A percentile compares a stretch with the other conserved stretches of the same genome.
Evolutionary conservation across 2,888 invertebrate genomes (phyloP).

Genomic region (Polydrusus pterygomalis): DNA sequence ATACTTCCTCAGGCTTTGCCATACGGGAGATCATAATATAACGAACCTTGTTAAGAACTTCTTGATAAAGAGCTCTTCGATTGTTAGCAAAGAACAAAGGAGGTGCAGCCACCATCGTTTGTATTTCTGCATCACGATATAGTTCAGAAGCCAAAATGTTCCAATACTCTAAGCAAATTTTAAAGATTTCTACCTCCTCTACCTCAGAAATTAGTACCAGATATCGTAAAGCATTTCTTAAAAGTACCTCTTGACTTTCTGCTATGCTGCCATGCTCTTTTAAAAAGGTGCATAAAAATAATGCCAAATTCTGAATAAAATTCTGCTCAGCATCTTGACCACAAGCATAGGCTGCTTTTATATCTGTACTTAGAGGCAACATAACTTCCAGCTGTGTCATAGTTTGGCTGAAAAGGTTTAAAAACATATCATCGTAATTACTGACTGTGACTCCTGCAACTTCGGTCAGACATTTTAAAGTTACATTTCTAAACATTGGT

Average conservation of each 20-base stretch:
- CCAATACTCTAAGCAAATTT: slow-evolving; percentile 99
- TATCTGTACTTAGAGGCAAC: slow-evolving; percentile 93
- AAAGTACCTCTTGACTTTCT: slow-evolving; percentile 83
- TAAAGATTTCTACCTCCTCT: slow-evolving; percentile 99
- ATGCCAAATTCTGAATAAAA: slow-evolving; percentile 97
- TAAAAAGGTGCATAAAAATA: slow-evolving; percentile 97
- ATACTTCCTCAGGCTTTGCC: slow-evolving; percentile 99
- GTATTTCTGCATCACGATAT: slow-evolving; percentile 83
- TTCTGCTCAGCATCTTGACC: slow-evolving; percentile 98
- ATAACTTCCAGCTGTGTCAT: slow-evolving; percentile 95
- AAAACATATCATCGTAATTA: slow-evolving; percentile 95
- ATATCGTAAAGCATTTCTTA: slow-evolving; percentile 90
- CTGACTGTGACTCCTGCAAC: slow-evolving; percentile 94
- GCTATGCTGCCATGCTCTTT: slow-evolving; percentile 94
- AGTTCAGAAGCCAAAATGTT: slow-evolving; percentile 93
- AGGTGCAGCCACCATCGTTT: slow-evolving; percentile 63
- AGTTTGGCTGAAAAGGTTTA: slow-evolving; percentile 91
- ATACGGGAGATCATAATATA: slow-evolving; percentile 99
- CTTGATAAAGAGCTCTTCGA: slow-evolving; percentile 82
- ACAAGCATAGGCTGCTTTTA: slow-evolving; percentile 93
- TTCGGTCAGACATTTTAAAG: slow-evolving; percentile 98
- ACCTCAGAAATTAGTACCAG: slow-evolving; percentile 96
- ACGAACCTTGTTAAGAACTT: slow-evolving; percentile 87
- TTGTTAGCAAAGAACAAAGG: slow-evolving; percentile 66
- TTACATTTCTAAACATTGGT: slow-evolving; percentile 91